Evolutionary conservation across 2,888 invertebrate genomes (phyloP).

Genomic region (Theodoxus fluviatilis): DNA sequence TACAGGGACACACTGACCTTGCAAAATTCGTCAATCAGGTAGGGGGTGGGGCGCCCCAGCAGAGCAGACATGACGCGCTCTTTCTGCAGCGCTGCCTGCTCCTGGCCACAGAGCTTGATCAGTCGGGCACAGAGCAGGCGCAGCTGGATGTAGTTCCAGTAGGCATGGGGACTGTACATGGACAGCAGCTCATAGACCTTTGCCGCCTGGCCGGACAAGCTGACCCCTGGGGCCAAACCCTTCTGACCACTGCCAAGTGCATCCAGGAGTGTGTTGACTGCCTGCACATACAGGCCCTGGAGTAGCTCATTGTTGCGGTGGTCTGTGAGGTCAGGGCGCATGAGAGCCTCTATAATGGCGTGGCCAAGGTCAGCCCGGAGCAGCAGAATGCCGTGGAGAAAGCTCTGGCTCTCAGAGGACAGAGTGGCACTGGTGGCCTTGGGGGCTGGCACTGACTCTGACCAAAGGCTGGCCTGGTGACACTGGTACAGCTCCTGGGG

Average conservation of each 20-base stretch:
- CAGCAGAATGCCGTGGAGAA: slow-evolving; percentile 36
- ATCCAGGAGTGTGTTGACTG: slow-evolving; percentile 45
- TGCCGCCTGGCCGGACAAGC: no score
- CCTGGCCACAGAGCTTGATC: slow-evolving; percentile 35
- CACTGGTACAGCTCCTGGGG: slow-evolving; percentile 54
- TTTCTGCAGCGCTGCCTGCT: slow-evolving; percentile 35
- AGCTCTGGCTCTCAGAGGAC: slow-evolving; percentile 25
- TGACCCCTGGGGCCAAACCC: no score
- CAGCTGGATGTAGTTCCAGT: slow-evolving; percentile 44
- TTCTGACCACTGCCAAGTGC: no score
- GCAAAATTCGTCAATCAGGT: slow-evolving; percentile 49
- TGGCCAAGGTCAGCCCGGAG: slow-evolving; percentile 43
- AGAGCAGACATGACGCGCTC: slow-evolving; percentile 43
- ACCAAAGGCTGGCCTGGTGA: slow-evolving; percentile 28
- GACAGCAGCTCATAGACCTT: slow-evolving; percentile 43
- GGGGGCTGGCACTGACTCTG: no score
- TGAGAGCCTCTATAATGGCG: slow-evolving; percentile 37
- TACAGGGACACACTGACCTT: slow-evolving; percentile 42
- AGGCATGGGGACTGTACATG: slow-evolving; percentile 44
- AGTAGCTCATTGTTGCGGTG: slow-evolving; percentile 40
- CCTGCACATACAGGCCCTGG: slow-evolving; percentile 42
- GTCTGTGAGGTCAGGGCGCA: slow-evolving; percentile 19
- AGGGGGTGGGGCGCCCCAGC: slow-evolving; percentile 41
- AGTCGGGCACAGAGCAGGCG: slow-evolving; percentile 45
- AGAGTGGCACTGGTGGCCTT: no score